Percentiles rank a stretch among this genome's conserved stretches.
Evolutionary conservation across 2,888 invertebrate species (phyloP).

Genomic region (Lasius fuliginosus): DNA sequence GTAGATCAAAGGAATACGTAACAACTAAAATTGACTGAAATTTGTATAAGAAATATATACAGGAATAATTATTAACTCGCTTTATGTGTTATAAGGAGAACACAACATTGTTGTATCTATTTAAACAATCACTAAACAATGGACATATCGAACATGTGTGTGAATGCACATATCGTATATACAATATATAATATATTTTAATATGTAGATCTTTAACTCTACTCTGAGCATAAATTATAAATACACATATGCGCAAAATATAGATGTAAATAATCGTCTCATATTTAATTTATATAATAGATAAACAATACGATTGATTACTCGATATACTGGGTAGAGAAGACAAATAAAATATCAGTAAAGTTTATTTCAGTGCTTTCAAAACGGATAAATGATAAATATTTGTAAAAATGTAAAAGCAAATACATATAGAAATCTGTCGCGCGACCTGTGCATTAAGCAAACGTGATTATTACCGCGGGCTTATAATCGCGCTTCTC

Average conservation of each 20-base stretch:
- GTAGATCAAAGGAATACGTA: slow-evolving; percentile 12
- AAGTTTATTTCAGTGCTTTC: slow-evolving; percentile 33
- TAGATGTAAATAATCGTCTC: slow-evolving; percentile 8
- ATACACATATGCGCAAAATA: background rate
- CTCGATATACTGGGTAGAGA: slow-evolving; percentile 1
- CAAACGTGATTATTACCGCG: slow-evolving; percentile 23
- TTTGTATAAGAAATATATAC: background rate
- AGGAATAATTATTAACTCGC: slow-evolving; percentile 9
- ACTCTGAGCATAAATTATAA: slow-evolving; percentile 27
- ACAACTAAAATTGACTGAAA: slow-evolving; percentile 10
- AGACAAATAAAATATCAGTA: slow-evolving; percentile 30
- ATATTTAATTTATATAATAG: slow-evolving; percentile 13
- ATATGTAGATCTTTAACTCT: slow-evolving; percentile 21
- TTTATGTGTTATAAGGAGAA: background rate
- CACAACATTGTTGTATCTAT: background rate
- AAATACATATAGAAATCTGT: background rate
- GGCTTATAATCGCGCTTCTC: slow-evolving; percentile 48
- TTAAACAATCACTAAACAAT: too few species aligned
- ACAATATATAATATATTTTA: slow-evolving; percentile 6
- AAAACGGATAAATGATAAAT: slow-evolving; percentile 34
- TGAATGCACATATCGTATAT: too few species aligned
- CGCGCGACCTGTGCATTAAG: slow-evolving; percentile 26
- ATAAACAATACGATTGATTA: slow-evolving; percentile 35
- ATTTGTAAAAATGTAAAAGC: slow-evolving; percentile 34
- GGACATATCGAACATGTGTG: too few species aligned